Evolutionary conservation across 2,113 vertebrate species (phyloP).

Genomic region (Mobula birostris): DNA sequence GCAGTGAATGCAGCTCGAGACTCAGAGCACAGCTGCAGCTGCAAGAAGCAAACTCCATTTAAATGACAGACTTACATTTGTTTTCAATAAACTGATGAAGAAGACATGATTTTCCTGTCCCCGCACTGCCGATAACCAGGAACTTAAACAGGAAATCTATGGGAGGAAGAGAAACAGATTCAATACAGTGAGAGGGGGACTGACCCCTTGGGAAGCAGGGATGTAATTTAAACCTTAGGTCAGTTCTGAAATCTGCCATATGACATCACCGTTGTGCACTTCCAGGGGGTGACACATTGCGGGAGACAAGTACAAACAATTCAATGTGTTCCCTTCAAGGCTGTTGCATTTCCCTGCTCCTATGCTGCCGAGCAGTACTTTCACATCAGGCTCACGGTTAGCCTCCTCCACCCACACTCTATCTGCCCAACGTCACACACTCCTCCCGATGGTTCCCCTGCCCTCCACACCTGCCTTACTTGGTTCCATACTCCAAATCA

Average conservation of each 20-base stretch:
- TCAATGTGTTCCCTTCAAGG: background rate
- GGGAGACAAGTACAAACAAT: background rate
- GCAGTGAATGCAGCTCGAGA: background rate
- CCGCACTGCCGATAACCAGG: slow-evolving; percentile 87
- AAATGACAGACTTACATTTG: slow-evolving; percentile 70
- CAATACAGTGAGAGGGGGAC: background rate
- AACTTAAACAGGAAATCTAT: slow-evolving; percentile 95
- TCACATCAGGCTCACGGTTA: background rate
- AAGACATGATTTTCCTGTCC: slow-evolving; percentile 86
- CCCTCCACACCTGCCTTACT: too few relatives aligned
- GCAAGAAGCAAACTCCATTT: too few relatives aligned
- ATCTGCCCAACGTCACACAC: too few relatives aligned
- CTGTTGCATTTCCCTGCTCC: background rate
- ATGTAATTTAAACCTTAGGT: background rate
- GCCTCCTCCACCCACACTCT: too few relatives aligned
- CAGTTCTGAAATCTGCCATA: background rate
- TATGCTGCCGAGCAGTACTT: background rate
- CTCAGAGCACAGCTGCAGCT: background rate
- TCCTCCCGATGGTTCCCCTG: too few relatives aligned
- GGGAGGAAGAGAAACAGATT: slow-evolving; percentile 4
- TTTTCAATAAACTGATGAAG: slow-evolving; percentile 92
- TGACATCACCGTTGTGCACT: background rate
- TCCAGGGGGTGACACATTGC: background rate
- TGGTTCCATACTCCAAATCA: too few relatives aligned
- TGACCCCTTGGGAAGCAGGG: background rate